Evolutionary conservation across 2,797 vertebrate genomes (phyloP), one percentile per base, ranked within the genome.

Genomic region (Merluccius polli): DNA sequence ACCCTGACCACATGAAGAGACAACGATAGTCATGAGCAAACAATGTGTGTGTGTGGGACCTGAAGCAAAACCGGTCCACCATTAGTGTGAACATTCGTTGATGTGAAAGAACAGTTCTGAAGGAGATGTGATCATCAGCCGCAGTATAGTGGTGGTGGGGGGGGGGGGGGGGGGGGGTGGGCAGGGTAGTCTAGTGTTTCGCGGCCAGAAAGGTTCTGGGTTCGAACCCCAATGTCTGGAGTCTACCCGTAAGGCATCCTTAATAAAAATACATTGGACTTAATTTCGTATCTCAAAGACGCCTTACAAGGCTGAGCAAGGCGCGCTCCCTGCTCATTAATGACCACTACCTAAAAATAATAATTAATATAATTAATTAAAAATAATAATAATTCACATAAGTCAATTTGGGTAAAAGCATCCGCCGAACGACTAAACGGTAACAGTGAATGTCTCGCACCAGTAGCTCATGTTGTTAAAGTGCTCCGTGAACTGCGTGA

Each of bases 401-500:
- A 27, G 10, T 65, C 24, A 11, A 65, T 65, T 27, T 65, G 2
- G 59, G 27, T 65, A 24, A 65, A 65, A 27, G 59, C 24, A 27
- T 65, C 24, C 6, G 59, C 59, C 12, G 59, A 24, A 65, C 4
- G 59, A 65, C 9, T 24, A 21, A 48, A 48, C 1, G 7, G 44
- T 21, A n/a, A 24, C 15, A 68, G 65, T 68, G 6, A 68, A 29
- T 21, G 29, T 68, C 11, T 77, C 93, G 93, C 86, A 99, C 98
- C 98, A 99, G 89, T 99, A 99, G 88, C 98, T 99, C 98, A 99
- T 99, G 93, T 99, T 99, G 94, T 99, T 99, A 96, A 99, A 99
- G 94, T 99, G 98, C 94, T 99, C 98, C 21, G 98, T 99, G 92
- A 99, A 99, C 93, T 99, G 97, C 1, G 98, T 99, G 90, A 99